Evolutionary conservation across 2,797 vertebrate species (phyloP).

Genomic region (Chelon auratus): DNA sequence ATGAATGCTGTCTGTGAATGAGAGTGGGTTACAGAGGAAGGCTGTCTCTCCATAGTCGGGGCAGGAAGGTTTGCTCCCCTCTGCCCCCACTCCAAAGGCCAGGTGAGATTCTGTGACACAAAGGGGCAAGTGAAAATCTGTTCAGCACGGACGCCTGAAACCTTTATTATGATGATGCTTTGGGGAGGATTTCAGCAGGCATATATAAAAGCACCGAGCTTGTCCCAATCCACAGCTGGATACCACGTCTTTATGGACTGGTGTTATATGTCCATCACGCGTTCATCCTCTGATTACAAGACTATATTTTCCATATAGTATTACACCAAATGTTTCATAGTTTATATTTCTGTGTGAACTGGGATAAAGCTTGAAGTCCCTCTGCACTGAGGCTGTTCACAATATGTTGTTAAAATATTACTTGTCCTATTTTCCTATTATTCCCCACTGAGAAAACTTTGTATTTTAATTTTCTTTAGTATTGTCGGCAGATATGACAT

Average conservation of each 20-base stretch:
- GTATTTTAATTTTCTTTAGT: not conserved
- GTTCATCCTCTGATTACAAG: slow-evolving; percentile 59
- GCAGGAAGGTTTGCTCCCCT: slow-evolving; percentile 77
- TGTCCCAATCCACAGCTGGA: slow-evolving; percentile 43
- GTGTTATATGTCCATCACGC: slow-evolving; percentile 38
- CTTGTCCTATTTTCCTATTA: not conserved
- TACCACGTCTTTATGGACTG: slow-evolving; percentile 41
- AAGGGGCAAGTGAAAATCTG: slow-evolving; percentile 80
- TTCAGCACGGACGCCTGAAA: slow-evolving; percentile 70
- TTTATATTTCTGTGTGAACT: slow-evolving; percentile 5
- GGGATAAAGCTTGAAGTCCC: not conserved
- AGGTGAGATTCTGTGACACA: slow-evolving; percentile 84
- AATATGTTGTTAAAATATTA: not conserved
- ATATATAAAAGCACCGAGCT: slow-evolving; percentile 52
- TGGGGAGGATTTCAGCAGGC: slow-evolving; percentile 55
- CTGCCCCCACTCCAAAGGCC: slow-evolving; percentile 80
- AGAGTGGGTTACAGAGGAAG: slow-evolving; percentile 82
- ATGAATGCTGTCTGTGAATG: slow-evolving; percentile 86
- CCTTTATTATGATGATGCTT: slow-evolving; percentile 72
- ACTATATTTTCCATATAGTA: slow-evolving; percentile 13
- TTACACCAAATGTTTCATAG: slow-evolving; percentile 9
- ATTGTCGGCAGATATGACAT: not conserved
- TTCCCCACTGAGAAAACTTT: not conserved
- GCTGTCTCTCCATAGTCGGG: slow-evolving; percentile 74
- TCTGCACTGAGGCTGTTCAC: not conserved